Evolutionary conservation across 1,140 invertebrate genomes (phyloP), one percentile per base, ranked within the genome.

Genomic region (Neodiprion lecontei): DNA sequence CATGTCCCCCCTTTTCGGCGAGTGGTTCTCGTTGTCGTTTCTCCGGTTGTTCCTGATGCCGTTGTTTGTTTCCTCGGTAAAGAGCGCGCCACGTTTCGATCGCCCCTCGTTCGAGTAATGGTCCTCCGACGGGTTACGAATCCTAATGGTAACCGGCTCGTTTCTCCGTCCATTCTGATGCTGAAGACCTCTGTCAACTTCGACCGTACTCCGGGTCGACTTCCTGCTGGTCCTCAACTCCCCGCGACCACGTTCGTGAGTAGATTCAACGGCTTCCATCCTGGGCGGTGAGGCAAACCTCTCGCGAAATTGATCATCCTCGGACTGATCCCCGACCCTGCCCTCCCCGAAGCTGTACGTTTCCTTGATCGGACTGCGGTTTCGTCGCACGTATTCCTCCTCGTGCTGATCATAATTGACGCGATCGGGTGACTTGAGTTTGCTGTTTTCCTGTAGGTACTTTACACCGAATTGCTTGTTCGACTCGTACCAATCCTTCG

Each of bases 401-500:
- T 14, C 61, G 12, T 14, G 12, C 61, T 65, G 61, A 14, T 14
- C 12, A 14, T 14, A 21, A 65, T 14, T 17, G 61, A 65, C 23
- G 67, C 48, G 1, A 47, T 77, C 61, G 11, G 47, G 12, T 21
- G 73, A 73, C 53, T 65, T 74, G 28, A 78, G 75, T 40, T 72
- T 80, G 47, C 78, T 79, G 69, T 80, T 76, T 48, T 85, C 80
- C 1, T 79, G 79, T 9, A 83, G 77, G 67, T 83, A 81, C 3
- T 79, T 80, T 0, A 49, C 65, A 8, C 78, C 79, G 70, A 87
- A 83, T 12, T 79, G 65, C 10, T 81, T 76, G 53, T 83, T 85
- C 72, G 78, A 85, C 76, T 88, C 84, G 77, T 86, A 79, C 82
- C 85, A 83, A 61, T 79, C 78, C 72, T 79, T 82, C 74, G 78